Evolutionary conservation across 1,140 invertebrate genomes (phyloP).

Genomic region (Melanaphis sacchari): DNA sequence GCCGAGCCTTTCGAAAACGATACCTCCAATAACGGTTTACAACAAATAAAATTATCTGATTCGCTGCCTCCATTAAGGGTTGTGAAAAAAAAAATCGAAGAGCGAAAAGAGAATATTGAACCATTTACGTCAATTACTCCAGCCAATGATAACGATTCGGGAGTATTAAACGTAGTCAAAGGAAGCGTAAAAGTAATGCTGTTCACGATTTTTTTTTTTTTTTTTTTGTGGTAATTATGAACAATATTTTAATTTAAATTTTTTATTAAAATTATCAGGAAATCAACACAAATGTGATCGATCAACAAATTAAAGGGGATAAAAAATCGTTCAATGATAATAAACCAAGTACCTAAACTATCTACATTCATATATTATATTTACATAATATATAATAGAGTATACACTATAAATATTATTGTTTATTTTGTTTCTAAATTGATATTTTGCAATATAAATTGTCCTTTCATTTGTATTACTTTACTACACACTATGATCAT

Average conservation of each 20-base stretch:
- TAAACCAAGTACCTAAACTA: neutral
- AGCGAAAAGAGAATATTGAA: slow-evolving; percentile 7
- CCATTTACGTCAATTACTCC: neutral
- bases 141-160: neutral
- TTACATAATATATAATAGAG: neutral
- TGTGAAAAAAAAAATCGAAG: slow-evolving; percentile 20
- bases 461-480: too few relatives aligned
- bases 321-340: neutral
- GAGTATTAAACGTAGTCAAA: neutral
- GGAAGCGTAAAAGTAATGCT: neutral
- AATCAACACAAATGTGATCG: neutral
- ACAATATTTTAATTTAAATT: too few relatives aligned
- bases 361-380: neutral
- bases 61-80: neutral
- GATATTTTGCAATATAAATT: too few relatives aligned
- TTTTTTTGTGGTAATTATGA: neutral
- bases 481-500: too few relatives aligned
- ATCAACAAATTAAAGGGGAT: neutral
- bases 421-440: too few relatives aligned
- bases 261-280: neutral
- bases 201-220: neutral
- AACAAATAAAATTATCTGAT: neutral
- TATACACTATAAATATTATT: neutral
- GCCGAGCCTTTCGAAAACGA: neutral
- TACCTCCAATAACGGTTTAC: neutral